A percentile compares a stretch with the other conserved stretches of the same genome.
Evolutionary conservation across 2,888 invertebrate genomes (phyloP).

Genomic region (Cephonodes hylas): DNA sequence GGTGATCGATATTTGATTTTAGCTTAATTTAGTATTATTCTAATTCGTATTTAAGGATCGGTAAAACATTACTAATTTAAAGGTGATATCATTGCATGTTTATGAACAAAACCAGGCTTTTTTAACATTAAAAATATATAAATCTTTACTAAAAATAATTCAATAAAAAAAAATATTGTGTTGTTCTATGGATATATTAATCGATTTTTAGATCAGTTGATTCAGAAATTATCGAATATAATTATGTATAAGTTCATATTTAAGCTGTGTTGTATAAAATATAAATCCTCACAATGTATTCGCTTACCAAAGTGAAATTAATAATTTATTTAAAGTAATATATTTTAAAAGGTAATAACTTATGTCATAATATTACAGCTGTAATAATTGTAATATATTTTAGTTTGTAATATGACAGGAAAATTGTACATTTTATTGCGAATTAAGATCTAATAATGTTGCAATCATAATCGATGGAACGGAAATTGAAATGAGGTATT

Average conservation of each 20-base stretch:
- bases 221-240: no score
- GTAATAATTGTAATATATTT: background rate
- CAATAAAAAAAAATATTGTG: no score
- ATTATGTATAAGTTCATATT: background rate
- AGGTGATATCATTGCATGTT: background rate
- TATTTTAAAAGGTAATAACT: background rate
- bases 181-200: no score
- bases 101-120: background rate
- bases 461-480: no score
- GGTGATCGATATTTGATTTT: background rate
- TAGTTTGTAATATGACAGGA: background rate
- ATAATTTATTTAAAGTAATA: background rate
- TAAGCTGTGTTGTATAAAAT: no score
- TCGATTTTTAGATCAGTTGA: no score
- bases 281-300: no score
- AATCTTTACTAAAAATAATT: no score
- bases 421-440: background rate
- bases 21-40: background rate
- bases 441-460: background rate
- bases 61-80: background rate
- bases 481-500: no score
- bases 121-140: background rate
- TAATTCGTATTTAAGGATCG: background rate
- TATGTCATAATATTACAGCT: background rate
- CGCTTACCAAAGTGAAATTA: constrained; percentile 6